Evolutionary conservation across 2,113 vertebrate genomes (phyloP).

Genomic region (Chlamydotis undulata): DNA sequence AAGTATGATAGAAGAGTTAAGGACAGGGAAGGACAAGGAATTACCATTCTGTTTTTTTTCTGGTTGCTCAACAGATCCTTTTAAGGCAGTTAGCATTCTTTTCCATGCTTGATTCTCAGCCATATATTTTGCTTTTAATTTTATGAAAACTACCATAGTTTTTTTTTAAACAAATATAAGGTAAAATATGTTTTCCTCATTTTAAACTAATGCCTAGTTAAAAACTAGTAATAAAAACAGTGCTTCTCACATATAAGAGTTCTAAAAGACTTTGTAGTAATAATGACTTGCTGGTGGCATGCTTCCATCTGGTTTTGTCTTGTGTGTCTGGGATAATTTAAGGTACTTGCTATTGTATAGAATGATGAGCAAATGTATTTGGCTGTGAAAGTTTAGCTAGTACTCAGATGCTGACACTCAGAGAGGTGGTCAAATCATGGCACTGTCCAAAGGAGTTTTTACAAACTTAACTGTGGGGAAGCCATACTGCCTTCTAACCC

Average conservation of each 20-base stretch:
- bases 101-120: background rate
- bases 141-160: background rate
- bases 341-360: background rate
- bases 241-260: background rate
- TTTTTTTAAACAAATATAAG: background rate
- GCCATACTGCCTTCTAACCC: background rate
- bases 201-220: background rate
- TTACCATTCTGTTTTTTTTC: background rate
- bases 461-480: background rate
- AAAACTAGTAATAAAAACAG: background rate
- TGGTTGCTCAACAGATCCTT: background rate
- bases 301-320: background rate
- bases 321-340: background rate
- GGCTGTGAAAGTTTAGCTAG: background rate
- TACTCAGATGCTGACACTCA: background rate
- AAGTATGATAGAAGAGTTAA: background rate
- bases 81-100: background rate
- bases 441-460: background rate
- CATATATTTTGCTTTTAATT: background rate
- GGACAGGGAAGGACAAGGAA: background rate
- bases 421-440: background rate
- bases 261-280: background rate
- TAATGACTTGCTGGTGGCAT: background rate
- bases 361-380: background rate
- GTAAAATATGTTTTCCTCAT: background rate